Conservation (phyloP, 2,113 vertebrate genomes). For the Pachyramphus minor region DNA sequence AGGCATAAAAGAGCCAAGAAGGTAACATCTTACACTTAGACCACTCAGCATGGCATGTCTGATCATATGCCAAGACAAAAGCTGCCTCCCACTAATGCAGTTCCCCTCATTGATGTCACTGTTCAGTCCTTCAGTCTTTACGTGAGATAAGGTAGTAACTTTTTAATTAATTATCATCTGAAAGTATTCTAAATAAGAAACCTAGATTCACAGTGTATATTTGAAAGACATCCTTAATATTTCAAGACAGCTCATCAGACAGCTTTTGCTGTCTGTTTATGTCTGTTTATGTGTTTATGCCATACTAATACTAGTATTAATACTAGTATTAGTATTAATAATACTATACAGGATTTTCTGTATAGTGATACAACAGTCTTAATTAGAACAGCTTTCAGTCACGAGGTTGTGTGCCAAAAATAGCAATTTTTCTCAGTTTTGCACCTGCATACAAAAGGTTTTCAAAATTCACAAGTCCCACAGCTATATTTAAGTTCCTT, state of each 20-base stretch:
- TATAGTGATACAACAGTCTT: not conserved
- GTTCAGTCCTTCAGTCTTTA: not conserved
- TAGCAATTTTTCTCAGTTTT: not conserved
- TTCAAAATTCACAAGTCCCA: not conserved
- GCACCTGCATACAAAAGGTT: not conserved
- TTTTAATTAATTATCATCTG: not conserved
- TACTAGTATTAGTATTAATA: not conserved
- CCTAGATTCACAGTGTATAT: rapidly evolving
- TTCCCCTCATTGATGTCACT: not conserved
- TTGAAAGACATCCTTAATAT: not conserved
- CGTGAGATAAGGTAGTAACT: not conserved
- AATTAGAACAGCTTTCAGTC: not conserved
- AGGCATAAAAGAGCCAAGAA: not conserved
- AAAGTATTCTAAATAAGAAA: not conserved
- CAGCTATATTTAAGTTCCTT: not conserved
- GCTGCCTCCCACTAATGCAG: not conserved
- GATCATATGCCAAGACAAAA: not conserved
- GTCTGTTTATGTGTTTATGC: no score
- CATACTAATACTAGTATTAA: not conserved
- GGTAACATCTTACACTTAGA: not conserved
- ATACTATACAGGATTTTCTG: not conserved
- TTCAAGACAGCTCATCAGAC: not conserved
- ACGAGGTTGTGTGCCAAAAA: not conserved
- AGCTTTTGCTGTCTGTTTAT: not conserved
- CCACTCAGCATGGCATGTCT: not conserved